A percentile compares a stretch with the other conserved stretches of the same genome.
These are phyloP conservation scores for Conger conger DNA, from an alignment of 2,113 vertebrate genomes.

Conservation along the genomic window DNA sequence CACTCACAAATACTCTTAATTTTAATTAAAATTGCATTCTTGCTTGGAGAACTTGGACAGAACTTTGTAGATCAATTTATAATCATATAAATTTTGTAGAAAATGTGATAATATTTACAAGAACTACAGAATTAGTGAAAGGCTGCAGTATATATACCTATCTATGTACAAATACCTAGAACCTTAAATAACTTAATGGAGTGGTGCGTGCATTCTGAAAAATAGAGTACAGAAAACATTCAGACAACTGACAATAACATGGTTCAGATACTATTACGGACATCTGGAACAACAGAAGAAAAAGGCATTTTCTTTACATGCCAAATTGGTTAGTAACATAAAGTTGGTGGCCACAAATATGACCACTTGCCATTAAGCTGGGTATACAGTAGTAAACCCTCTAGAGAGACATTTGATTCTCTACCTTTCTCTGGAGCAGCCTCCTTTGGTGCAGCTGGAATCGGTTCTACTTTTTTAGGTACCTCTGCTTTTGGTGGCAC, in stretches of 20 bases:
- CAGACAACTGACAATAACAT: not conserved
- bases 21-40: not conserved
- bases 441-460: constrained; percentile 49
- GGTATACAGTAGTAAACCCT: not conserved
- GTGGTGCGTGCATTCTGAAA: no score
- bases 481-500: constrained; percentile 69
- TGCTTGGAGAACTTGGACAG: not conserved
- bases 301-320: not conserved
- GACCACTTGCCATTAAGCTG: not conserved
- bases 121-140: no score
- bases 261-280: not conserved
- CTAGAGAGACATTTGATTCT: not conserved
- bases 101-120: no score
- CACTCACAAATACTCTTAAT: not conserved
- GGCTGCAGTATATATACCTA: no score
- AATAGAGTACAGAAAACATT: not conserved
- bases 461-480: constrained; percentile 58
- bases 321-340: not conserved
- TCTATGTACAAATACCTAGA: no score
- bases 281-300: constrained; percentile 16
- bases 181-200: no score
- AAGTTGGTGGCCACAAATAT: not conserved
- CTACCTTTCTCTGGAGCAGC: constrained; percentile 61
- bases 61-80: not conserved
- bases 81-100: no score